Evolutionary conservation across 2,888 invertebrate genomes (phyloP), one percentile per base, ranked within the genome.

Genomic region (Chirona hameri): DNA sequence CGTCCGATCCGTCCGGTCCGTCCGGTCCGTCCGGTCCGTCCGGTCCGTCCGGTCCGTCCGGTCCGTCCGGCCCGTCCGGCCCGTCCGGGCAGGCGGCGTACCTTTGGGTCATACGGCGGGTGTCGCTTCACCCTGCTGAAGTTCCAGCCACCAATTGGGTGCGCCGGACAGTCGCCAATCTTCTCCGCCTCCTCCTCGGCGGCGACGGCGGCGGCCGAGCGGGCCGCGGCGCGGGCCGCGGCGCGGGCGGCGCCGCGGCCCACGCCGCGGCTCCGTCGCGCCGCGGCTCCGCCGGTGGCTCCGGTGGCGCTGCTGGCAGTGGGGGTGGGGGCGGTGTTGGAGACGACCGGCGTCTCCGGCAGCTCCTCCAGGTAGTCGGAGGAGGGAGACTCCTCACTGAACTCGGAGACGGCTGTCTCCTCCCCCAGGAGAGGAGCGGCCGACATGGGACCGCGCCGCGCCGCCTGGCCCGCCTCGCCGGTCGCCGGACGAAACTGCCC

Each of bases 71-170:
- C n/a, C n/a, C n/a, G n/a, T n/a, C n/a, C n/a, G n/a, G n/a, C n/a
- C n/a, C n/a, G 39, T 5, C 7, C 39, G 7, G 39, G 39, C n/a
- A 39, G 39, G 39, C 27, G 10, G 76, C 60, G 83, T 84, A 87
- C 87, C 88, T 91, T 89, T 82, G 94, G 93, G 89, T 94, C 93
- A 87, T 94, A 94, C 86, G 93, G 92, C 83, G 92, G 91, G 87
- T 92, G 92, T 88, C 92, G 92, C 87, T 91, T 65, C 24, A 24
- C 24, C 60, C 24, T 60, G 18, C 21, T 9, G 60, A 60, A 60
- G 60, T 60, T 24, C 18, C 21, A 21, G 24, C 15, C 10, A 18
- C 52, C 52, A 1, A 12, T 1, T 1, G 18, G 12, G 7, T 52
- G 52, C 52, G 52, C 15, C 52, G 52, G 7, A 12, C 52, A 18